Evolutionary conservation across 2,888 invertebrate genomes (phyloP), one percentile per base, ranked within the genome.

Genomic region (Balanococcus diminutus): DNA sequence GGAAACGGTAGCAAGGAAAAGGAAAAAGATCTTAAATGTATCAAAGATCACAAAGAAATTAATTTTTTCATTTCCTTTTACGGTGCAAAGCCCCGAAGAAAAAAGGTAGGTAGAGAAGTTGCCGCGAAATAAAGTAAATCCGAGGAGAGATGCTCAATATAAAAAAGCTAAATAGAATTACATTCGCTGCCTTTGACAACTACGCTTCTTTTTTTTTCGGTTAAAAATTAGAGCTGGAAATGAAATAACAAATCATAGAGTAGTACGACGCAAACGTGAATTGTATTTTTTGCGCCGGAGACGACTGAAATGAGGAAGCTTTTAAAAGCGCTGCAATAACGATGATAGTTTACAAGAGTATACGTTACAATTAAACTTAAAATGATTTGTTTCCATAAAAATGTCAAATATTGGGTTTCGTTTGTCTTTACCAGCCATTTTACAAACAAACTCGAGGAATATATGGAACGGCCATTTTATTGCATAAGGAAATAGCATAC

Each of bases 21-120:
- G 51, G 28, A 16, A 28, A 28, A 56, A 56, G 51, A 56, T 67
- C 67, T 28, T 67, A 67, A 67, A 67, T 67, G 67, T 67, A 67
- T 67, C 67, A 67, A 67, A 67, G 67, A 67, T 67, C 67, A 67
- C 67, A 67, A 67, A 67, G 67, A 67, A 67, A 67, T 67, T 67
- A 67, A 67, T 67, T 67, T 67, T 67, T 67, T 67, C 67, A 67
- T 67, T 67, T 67, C 67, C 28, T 67, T 67, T 67, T 28, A 67
- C 67, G 28, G 25, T 28, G 67, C 67, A 67, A 67, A 67, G 67
- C 28, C 67, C 67, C 67, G 67, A 67, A 28, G 28, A 67, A 67
- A 67, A 67, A 67, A 67, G 28, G 16, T 14, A 67, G 14, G n/a
- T n/a, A 28, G 16, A 28, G 28, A 67, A 67, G 28, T 31, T 67